Evolutionary conservation across 2,888 invertebrate species (phyloP).

Genomic region (Alsophila aescularia): DNA sequence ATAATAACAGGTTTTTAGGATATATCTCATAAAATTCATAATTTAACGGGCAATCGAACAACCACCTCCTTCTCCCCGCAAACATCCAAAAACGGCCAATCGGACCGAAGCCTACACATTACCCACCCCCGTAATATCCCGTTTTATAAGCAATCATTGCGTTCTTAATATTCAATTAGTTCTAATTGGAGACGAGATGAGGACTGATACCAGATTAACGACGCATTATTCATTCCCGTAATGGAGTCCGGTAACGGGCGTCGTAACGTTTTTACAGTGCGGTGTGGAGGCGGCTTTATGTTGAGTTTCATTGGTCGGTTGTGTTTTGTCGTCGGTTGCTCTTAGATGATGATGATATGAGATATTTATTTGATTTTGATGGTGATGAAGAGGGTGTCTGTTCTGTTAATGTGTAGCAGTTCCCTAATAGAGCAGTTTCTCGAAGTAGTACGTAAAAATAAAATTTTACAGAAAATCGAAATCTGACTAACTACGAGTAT

Average conservation of each 20-base stretch:
- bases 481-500: no score
- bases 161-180: conserved; percentile 77
- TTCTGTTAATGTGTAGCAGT: no score
- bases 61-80: not conserved
- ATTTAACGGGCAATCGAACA: no score
- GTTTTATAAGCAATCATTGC: conserved; percentile 74
- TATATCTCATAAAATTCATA: no score
- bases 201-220: conserved; percentile 59
- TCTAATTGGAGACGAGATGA: conserved; percentile 69
- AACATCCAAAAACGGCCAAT: not conserved
- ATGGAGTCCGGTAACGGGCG: conserved; percentile 69
- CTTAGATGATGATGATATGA: conserved; percentile 23
- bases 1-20: no score
- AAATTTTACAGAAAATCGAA: no score
- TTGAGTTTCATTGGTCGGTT: conserved; percentile 14
- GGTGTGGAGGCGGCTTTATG: conserved; percentile 48
- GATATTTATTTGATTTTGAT: conserved; percentile 21
- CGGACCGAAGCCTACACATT: conserved; percentile 27
- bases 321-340: conserved; percentile 4
- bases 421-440: no score
- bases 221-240: conserved; percentile 78
- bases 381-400: conserved; percentile 16
- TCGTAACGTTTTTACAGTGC: conserved; percentile 64
- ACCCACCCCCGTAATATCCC: conserved; percentile 43
- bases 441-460: no score